phyloP scores from a whole-genome alignment of 2,888 invertebrate species.

The Ypsolopha scabrella region DNA sequence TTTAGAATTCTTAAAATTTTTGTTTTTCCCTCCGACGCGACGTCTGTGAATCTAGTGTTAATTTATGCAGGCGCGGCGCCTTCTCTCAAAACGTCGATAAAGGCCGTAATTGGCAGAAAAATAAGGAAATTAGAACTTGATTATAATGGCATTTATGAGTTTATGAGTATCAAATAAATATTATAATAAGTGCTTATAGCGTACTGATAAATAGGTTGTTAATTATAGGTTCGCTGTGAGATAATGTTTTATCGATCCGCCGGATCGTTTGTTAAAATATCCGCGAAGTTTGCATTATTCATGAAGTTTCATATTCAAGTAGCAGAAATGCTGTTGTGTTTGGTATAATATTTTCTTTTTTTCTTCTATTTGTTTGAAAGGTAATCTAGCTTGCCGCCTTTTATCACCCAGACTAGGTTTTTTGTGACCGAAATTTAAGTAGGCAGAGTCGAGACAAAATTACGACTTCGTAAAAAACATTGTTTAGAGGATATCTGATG shows the following conservation, averaged over 20 bases:
- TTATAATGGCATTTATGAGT: not conserved
- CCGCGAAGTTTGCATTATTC: too few species aligned
- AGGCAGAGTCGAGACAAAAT: not conserved
- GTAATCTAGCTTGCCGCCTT: not conserved
- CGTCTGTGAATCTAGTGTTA: slow-evolving; percentile 42
- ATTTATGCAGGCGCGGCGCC: slow-evolving; percentile 30
- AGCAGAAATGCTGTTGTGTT: not conserved
- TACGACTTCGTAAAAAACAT: slow-evolving; percentile 3
- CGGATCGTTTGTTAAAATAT: not conserved
- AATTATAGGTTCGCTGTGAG: not conserved
- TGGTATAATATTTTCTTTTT: not conserved
- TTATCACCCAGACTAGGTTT: not conserved
- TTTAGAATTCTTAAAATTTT: slow-evolving; percentile 14
- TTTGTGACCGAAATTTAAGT: not conserved
- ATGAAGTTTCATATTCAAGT: not conserved
- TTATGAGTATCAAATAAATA: not conserved
- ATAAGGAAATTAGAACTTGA: slow-evolving; percentile 20
- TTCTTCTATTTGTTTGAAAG: not conserved
- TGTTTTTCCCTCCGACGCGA: slow-evolving; percentile 22
- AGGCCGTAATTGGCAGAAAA: slow-evolving; percentile 10
- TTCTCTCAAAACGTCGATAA: slow-evolving; percentile 12
- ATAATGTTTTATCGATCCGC: not conserved
- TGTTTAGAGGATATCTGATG: slow-evolving; percentile 1
- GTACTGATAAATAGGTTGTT: not conserved
- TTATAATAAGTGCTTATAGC: not conserved